A percentile compares a stretch with the other conserved stretches of the same genome.
phyloP scores from a whole-genome alignment of 2,797 vertebrate genomes.

The Melanotaenia maccullochi region DNA sequence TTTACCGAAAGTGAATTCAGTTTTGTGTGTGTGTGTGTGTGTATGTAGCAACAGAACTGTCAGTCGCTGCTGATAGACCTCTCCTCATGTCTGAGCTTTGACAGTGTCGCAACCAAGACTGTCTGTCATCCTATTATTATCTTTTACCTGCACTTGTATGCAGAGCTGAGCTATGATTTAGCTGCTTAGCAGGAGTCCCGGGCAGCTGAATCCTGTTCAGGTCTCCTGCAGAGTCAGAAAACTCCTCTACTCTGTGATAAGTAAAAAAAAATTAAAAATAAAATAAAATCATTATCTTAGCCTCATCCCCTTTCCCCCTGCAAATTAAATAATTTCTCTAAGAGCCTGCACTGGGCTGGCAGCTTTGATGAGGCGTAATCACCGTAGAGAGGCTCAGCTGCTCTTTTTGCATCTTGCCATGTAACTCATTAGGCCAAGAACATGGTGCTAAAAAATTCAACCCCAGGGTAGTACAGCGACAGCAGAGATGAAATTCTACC shows the following conservation, averaged over 20 bases:
- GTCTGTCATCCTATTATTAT: conserved; percentile 42
- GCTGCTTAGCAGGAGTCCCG: conserved; percentile 25
- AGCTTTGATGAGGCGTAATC: conserved; percentile 63
- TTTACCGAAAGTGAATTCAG: neutral
- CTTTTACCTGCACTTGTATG: conserved; percentile 33
- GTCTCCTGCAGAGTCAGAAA: neutral
- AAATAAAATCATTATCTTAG: conserved; percentile 12
- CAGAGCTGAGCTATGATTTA: conserved; percentile 46
- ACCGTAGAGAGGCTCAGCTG: conserved; percentile 62
- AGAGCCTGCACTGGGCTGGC: conserved; percentile 27
- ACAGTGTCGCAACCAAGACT: conserved; percentile 18
- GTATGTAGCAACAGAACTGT: conserved; percentile 21
- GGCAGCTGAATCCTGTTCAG: neutral
- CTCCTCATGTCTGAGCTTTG: conserved; percentile 16
- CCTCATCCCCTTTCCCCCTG: conserved; percentile 25
- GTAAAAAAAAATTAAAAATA: conserved; percentile 10
- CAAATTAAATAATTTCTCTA: conserved; percentile 54
- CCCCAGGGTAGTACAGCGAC: conserved; percentile 3
- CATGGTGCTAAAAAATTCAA: conserved; percentile 31
- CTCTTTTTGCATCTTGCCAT: conserved; percentile 42
- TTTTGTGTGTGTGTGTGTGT: neutral
- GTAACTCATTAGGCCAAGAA: conserved; percentile 60
- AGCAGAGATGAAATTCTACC: neutral
- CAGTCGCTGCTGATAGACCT: conserved; percentile 23
- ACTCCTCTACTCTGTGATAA: conserved; percentile 20